Evolutionary conservation across 2,113 vertebrate species (phyloP).

Genomic region (Antechinus flavipes): DNA sequence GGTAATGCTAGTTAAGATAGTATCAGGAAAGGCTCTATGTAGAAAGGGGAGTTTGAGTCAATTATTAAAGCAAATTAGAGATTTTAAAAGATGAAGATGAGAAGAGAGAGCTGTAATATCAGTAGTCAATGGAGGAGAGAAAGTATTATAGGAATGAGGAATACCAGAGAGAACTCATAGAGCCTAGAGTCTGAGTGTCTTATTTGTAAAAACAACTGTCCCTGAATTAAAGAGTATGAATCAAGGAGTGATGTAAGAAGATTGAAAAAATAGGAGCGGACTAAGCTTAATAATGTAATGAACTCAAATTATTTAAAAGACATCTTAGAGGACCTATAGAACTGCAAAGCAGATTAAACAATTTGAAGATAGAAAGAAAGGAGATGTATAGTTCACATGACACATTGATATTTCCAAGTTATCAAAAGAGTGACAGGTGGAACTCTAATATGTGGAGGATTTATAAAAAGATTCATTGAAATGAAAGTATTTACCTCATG

Average conservation of each 20-base stretch:
- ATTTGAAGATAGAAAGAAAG: background rate
- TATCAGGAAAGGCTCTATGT: no score
- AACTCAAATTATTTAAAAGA: background rate
- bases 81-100: no score
- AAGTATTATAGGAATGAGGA: background rate
- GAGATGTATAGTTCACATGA: background rate
- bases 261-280: background rate
- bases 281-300: background rate
- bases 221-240: background rate
- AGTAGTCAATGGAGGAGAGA: background rate
- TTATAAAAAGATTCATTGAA: background rate
- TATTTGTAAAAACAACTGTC: background rate
- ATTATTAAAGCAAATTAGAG: no score
- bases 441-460: background rate
- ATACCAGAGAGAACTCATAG: background rate
- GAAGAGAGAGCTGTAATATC: background rate
- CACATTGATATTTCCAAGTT: background rate
- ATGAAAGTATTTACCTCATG: background rate
- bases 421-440: background rate
- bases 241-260: background rate
- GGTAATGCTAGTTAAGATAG: no score
- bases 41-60: no score
- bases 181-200: background rate
- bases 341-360: background rate
- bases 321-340: background rate